Conservation (phyloP, 2,888 invertebrate genomes). For the Hoplodrina ambigua region DNA sequence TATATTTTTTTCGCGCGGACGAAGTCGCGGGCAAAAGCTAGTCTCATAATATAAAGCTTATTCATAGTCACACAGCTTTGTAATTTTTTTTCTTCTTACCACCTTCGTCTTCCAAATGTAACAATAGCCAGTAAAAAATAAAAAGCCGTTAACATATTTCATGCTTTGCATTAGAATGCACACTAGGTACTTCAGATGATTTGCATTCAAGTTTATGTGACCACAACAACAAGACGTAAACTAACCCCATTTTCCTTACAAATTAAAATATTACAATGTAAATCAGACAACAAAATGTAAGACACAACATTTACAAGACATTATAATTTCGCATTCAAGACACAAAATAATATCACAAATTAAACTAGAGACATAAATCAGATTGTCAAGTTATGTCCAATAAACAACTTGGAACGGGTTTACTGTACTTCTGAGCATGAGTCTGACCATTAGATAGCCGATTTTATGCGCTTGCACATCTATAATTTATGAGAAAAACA, state of each 20-base stretch:
- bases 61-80: too few species aligned
- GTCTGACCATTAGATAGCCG: slow-evolving; percentile 54
- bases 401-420: slow-evolving; percentile 56
- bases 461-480: slow-evolving; percentile 56
- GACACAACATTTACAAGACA: slow-evolving; percentile 57
- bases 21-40: too few species aligned
- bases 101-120: too few species aligned
- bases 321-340: slow-evolving; percentile 52
- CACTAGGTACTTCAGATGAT: slow-evolving; percentile 20
- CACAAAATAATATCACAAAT: slow-evolving; percentile 62
- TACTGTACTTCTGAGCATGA: slow-evolving; percentile 44
- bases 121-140: too few species aligned
- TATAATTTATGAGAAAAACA: slow-evolving; percentile 62
- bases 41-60: too few species aligned
- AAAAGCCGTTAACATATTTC: slow-evolving; percentile 17
- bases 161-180: slow-evolving; percentile 23
- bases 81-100: too few species aligned
- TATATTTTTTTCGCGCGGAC: too few species aligned
- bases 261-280: slow-evolving; percentile 59
- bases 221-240: slow-evolving; percentile 7
- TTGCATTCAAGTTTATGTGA: slow-evolving; percentile 38
- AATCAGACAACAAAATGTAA: slow-evolving; percentile 49
- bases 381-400: slow-evolving; percentile 51
- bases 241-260: slow-evolving; percentile 46
- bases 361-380: slow-evolving; percentile 57